phyloP scores from a whole-genome alignment of 2,113 vertebrate genomes.

The Ramphastos sulfuratus region DNA sequence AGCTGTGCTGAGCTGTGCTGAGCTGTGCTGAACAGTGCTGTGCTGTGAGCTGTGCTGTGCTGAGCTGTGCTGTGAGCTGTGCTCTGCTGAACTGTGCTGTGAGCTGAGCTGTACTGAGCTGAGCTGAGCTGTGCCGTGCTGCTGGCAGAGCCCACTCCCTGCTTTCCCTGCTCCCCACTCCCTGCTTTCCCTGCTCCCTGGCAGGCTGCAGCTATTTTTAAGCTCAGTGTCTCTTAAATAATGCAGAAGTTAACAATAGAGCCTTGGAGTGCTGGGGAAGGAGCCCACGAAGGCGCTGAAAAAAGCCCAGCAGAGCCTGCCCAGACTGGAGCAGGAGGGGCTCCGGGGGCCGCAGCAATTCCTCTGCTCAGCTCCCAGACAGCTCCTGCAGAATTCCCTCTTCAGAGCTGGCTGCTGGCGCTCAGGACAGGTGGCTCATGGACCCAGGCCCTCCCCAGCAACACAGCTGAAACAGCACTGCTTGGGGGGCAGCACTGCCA shows the following conservation, averaged over 20 bases:
- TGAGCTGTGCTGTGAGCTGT: too few species aligned
- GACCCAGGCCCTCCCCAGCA: neutral
- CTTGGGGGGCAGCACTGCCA: neutral
- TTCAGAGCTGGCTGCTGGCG: conserved; percentile 4
- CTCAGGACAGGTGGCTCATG: conserved; percentile 9
- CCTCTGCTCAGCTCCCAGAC: conserved; percentile 33
- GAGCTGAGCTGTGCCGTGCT: too few species aligned
- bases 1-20: too few species aligned
- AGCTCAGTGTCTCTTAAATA: conserved; percentile 58
- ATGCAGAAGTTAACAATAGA: conserved; percentile 68
- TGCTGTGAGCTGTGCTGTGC: too few species aligned
- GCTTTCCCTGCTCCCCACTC: conserved; percentile 27
- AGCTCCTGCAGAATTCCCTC: neutral
- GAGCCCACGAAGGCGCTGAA: neutral
- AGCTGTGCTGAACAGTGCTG: too few species aligned
- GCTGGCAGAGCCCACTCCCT: neutral
- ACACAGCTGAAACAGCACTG: neutral
- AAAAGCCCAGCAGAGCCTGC: neutral
- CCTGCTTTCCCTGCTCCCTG: conserved; percentile 39
- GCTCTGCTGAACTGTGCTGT: too few species aligned
- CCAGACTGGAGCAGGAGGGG: conserved; percentile 33
- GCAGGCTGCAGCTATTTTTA: conserved; percentile 60
- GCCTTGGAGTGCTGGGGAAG: conserved; percentile 41
- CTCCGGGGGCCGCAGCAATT: neutral
- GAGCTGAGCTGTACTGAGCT: too few species aligned